Percentiles rank a stretch among this genome's conserved stretches.
phyloP scores from a whole-genome alignment of 2,113 vertebrate genomes.

The Ranitomeya variabilis region DNA sequence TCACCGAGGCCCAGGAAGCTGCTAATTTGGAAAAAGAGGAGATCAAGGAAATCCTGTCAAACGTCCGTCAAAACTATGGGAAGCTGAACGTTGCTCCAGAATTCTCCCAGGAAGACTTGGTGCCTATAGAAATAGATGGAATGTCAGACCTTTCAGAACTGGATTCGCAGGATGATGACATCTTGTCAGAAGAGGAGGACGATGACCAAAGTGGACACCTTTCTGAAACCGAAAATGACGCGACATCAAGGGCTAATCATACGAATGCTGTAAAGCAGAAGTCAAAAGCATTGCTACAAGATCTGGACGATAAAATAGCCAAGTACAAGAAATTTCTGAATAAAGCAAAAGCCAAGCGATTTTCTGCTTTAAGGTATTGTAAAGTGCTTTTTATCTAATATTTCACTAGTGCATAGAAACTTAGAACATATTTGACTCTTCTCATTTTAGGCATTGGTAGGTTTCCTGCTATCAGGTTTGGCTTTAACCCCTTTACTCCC shows the following conservation, averaged over 20 bases:
- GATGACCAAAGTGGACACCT: slow-evolving; percentile 43
- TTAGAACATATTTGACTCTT: neutral
- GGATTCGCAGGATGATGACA: slow-evolving; percentile 66
- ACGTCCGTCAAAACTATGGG: slow-evolving; percentile 90
- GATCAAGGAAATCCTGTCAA: slow-evolving; percentile 79
- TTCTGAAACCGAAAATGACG: slow-evolving; percentile 18
- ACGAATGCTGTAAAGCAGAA: slow-evolving; percentile 55
- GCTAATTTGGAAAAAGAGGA: slow-evolving; percentile 64
- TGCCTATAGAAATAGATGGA: slow-evolving; percentile 86
- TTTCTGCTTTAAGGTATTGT: slow-evolving; percentile 90
- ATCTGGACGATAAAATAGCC: slow-evolving; percentile 90
- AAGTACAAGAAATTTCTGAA: slow-evolving; percentile 93
- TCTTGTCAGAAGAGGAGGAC: slow-evolving; percentile 64
- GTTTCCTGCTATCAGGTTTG: neutral
- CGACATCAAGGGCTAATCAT: neutral
- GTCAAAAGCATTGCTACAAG: slow-evolving; percentile 75
- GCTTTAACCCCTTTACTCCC: no score
- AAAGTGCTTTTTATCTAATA: neutral
- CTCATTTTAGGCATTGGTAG: neutral
- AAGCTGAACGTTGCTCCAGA: slow-evolving; percentile 90
- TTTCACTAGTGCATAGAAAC: neutral
- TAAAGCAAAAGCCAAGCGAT: slow-evolving; percentile 90
- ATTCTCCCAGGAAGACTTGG: slow-evolving; percentile 89
- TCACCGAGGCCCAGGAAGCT: slow-evolving; percentile 18
- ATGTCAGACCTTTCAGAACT: slow-evolving; percentile 74